A percentile compares a stretch with the other conserved stretches of the same genome.
phyloP scores from a whole-genome alignment of 2,888 invertebrate genomes.

The Epinotia ramella region DNA sequence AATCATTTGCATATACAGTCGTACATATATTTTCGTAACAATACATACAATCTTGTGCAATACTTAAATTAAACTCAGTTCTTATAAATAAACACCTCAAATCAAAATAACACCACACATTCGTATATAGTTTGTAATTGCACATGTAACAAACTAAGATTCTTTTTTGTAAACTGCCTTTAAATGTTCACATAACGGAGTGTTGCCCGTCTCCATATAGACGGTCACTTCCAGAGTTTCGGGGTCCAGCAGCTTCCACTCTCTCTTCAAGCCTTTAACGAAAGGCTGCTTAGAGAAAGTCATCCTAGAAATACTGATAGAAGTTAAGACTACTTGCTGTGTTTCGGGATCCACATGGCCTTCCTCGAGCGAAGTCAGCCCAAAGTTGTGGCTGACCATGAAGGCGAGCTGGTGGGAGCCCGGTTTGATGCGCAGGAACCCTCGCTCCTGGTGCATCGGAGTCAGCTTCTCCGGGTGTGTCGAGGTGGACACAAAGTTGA shows the following conservation, averaged over 20 bases:
- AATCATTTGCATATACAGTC: no score
- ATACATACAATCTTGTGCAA: no score
- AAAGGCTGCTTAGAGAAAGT: conserved; percentile 82
- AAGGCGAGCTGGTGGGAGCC: conserved; percentile 82
- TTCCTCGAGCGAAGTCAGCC: conserved; percentile 86
- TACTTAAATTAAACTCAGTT: no score
- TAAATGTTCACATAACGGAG: conserved; percentile 83
- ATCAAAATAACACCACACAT: no score
- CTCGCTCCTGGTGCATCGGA: conserved; percentile 87
- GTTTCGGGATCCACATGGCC: conserved; percentile 74
- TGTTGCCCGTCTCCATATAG: conserved; percentile 84
- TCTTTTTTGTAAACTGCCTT: conserved; percentile 78
- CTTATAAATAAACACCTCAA: no score
- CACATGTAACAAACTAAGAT: conserved; percentile 19
- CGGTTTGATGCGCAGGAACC: conserved; percentile 85
- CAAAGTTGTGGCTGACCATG: conserved; percentile 86
- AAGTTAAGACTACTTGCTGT: conserved; percentile 78
- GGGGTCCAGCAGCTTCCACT: conserved; percentile 62
- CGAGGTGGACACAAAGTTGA: conserved; percentile 83
- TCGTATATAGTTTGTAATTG: no score
- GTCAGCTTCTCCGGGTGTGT: conserved; percentile 80
- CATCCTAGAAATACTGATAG: conserved; percentile 77
- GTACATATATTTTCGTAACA: no score
- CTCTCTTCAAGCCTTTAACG: conserved; percentile 77
- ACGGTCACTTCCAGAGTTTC: conserved; percentile 74